Percentiles rank a stretch among this genome's conserved stretches.
Evolutionary conservation across 1,140 invertebrate species (phyloP).

Genomic region (Calliopsis andreniformis): DNA sequence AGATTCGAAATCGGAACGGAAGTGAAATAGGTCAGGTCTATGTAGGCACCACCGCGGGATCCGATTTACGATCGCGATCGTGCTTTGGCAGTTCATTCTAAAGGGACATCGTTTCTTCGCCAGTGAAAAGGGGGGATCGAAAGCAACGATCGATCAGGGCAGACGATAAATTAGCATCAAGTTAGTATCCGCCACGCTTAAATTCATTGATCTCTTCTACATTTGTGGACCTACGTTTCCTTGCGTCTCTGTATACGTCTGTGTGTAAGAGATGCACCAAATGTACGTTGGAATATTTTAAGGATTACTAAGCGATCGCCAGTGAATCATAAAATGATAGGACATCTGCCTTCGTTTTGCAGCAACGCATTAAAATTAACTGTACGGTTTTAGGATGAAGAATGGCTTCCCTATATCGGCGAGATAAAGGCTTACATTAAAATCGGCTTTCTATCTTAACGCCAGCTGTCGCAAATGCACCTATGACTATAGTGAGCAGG

Average conservation of each 20-base stretch:
- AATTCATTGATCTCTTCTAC: conserved; percentile 26
- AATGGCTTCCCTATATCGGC: too few species aligned
- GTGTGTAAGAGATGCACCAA: too few species aligned
- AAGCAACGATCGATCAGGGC: conserved; percentile 59
- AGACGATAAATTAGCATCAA: conserved; percentile 73
- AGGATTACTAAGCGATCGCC: too few species aligned
- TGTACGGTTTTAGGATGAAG: too few species aligned
- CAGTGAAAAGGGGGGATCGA: conserved; percentile 30
- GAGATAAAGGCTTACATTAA: too few species aligned
- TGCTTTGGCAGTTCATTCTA: conserved; percentile 54
- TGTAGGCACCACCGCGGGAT: conserved; percentile 11
- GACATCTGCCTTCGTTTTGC: too few species aligned
- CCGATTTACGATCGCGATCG: conserved; percentile 59
- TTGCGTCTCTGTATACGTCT: background rate
- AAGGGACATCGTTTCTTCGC: conserved; percentile 49
- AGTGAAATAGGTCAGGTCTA: conserved; percentile 44
- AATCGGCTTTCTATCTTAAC: too few species aligned
- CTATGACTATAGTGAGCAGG: too few species aligned
- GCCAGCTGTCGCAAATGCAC: too few species aligned
- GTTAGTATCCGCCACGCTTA: conserved; percentile 61
- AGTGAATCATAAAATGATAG: too few species aligned
- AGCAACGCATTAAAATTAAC: too few species aligned
- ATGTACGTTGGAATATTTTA: too few species aligned
- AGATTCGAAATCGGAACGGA: conserved; percentile 41
- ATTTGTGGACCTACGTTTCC: background rate